Percentiles rank a stretch among this genome's conserved stretches.
These are phyloP conservation scores for Seladonia tumulorum DNA, from an alignment of 2,888 invertebrate genomes.

Conservation along the genomic window DNA sequence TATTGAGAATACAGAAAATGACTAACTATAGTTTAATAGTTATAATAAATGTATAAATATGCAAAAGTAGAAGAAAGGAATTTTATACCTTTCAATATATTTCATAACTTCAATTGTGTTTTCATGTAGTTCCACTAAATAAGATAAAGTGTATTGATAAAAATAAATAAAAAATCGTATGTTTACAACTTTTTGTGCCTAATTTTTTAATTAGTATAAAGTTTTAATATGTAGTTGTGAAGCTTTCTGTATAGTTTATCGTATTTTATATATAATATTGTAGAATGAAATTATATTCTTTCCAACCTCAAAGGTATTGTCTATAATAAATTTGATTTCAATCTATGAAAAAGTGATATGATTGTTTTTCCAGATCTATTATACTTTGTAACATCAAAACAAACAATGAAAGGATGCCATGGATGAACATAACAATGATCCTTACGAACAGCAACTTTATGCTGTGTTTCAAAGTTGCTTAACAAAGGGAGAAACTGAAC, in stretches of 20 bases:
- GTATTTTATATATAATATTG: background rate
- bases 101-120: background rate
- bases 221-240: background rate
- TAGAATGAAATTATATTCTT: background rate
- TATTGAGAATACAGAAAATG: background rate
- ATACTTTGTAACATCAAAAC: constrained; percentile 17
- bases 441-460: constrained; percentile 92
- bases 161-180: constrained; percentile 5
- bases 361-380: constrained; percentile 37
- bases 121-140: background rate
- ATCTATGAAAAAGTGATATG: background rate
- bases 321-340: background rate
- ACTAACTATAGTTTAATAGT: background rate
- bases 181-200: background rate
- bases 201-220: background rate
- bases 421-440: constrained; percentile 85
- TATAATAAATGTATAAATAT: background rate
- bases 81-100: background rate
- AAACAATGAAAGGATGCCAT: constrained; percentile 77
- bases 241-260: background rate
- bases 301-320: background rate
- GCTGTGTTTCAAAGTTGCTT: constrained; percentile 93
- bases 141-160: background rate
- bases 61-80: background rate
- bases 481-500: constrained; percentile 88